Conservation (phyloP, 1,140 invertebrate genomes). For the Drosophila simulans region DNA sequence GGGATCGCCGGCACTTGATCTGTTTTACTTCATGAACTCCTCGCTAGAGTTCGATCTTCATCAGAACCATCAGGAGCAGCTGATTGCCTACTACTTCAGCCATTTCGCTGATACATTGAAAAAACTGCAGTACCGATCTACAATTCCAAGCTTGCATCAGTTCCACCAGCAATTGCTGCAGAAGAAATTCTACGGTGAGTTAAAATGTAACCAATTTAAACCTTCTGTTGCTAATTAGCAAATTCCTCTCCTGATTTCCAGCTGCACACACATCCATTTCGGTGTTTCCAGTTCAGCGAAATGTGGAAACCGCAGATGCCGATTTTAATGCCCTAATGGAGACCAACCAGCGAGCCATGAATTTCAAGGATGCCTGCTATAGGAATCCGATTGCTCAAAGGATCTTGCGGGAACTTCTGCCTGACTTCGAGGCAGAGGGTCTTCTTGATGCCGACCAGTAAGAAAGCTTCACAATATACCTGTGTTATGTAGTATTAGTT, state of each 20-base stretch:
- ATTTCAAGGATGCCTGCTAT: slow-evolving; percentile 72
- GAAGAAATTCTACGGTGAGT: slow-evolving; percentile 77
- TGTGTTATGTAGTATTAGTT: slow-evolving; percentile 7
- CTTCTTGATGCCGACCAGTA: slow-evolving; percentile 73
- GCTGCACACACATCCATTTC: slow-evolving; percentile 65
- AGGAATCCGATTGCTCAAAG: slow-evolving; percentile 51
- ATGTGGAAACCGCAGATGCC: slow-evolving; percentile 73
- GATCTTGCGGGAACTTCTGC: slow-evolving; percentile 55
- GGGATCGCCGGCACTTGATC: slow-evolving; percentile 79
- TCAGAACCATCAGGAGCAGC: slow-evolving; percentile 63
- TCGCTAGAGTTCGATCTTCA: slow-evolving; percentile 71
- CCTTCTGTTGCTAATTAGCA: neutral
- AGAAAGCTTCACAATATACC: neutral
- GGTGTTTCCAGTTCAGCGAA: slow-evolving; percentile 66
- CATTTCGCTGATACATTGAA: slow-evolving; percentile 56
- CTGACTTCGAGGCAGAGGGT: slow-evolving; percentile 63
- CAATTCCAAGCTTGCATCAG: slow-evolving; percentile 70
- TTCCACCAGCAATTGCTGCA: slow-evolving; percentile 65
- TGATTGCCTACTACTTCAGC: slow-evolving; percentile 68
- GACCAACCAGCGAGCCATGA: slow-evolving; percentile 60
- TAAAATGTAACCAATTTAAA: neutral
- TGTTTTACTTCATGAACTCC: slow-evolving; percentile 80
- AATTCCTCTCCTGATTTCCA: slow-evolving; percentile 14
- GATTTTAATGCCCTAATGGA: slow-evolving; percentile 78
- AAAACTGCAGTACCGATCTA: slow-evolving; percentile 56